A percentile compares a stretch with the other conserved stretches of the same genome.
Evolutionary conservation across 2,888 invertebrate species (phyloP).

Genomic region (Rhingia rostrata): DNA sequence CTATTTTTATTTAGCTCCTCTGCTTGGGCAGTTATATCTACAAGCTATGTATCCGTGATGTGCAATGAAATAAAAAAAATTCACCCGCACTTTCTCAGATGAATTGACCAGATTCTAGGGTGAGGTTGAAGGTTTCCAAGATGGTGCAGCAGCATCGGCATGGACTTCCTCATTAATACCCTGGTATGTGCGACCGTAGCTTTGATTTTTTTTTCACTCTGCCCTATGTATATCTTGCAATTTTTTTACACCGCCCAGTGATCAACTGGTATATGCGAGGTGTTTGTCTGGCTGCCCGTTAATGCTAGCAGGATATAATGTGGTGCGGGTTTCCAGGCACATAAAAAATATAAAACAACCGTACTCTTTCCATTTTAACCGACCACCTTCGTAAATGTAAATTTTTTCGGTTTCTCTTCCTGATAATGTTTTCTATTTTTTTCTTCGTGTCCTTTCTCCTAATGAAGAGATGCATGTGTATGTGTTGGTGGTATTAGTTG

Average conservation of each 20-base stretch:
- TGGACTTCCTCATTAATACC: constrained; percentile 50
- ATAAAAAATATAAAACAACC: neutral
- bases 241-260: constrained; percentile 32
- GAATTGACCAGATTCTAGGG: constrained; percentile 38
- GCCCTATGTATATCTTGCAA: neutral
- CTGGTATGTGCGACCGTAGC: constrained; percentile 29
- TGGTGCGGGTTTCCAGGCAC: constrained; percentile 11
- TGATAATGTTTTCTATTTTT: neutral
- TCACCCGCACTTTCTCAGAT: constrained; percentile 49
- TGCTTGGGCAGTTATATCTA: neutral
- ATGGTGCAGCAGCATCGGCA: constrained; percentile 13
- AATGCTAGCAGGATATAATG: constrained; percentile 41
- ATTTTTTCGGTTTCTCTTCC: constrained; percentile 41
- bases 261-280: constrained; percentile 63
- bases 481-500: constrained; percentile 20
- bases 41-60: constrained; percentile 15
- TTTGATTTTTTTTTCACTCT: constrained; percentile 9
- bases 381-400: constrained; percentile 42
- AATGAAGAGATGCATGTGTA: constrained; percentile 32
- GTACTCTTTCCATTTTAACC: constrained; percentile 12
- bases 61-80: constrained; percentile 27
- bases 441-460: neutral
- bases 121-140: constrained; percentile 23
- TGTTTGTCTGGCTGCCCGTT: constrained; percentile 58
- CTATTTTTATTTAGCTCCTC: constrained; percentile 14